These are phyloP conservation scores for Python bivittatus DNA, from an alignment of 2,113 vertebrate species.

Conservation along the genomic window DNA sequence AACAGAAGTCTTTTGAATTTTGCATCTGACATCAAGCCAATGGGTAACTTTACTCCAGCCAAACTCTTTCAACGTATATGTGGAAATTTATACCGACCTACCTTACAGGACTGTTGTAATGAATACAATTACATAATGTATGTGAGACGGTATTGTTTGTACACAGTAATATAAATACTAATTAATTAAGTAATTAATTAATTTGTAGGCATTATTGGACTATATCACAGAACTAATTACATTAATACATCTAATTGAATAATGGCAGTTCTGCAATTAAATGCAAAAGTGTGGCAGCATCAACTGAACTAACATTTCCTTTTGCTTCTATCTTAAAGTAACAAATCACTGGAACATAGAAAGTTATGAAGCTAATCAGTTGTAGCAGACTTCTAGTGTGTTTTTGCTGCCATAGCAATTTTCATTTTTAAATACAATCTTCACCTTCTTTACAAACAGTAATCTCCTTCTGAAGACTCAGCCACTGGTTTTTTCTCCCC, in stretches of 20 bases:
- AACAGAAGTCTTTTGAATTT: not conserved
- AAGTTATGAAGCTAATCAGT: slow-evolving; percentile 59
- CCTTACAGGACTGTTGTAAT: not conserved
- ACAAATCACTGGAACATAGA: slow-evolving; percentile 55
- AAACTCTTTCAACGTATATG: not conserved
- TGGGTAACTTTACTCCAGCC: not conserved
- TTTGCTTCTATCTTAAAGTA: slow-evolving; percentile 49
- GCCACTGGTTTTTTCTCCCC: not conserved
- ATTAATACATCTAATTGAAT: not conserved
- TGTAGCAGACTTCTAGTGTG: slow-evolving; percentile 60
- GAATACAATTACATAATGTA: not conserved
- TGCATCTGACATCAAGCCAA: not conserved
- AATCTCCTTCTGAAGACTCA: not conserved
- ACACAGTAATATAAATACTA: not conserved
- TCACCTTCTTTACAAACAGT: slow-evolving; percentile 45
- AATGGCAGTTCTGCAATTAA: not conserved
- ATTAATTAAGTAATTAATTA: not conserved
- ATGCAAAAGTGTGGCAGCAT: slow-evolving; percentile 17
- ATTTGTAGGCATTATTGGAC: not conserved
- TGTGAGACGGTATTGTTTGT: not conserved
- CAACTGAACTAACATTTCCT: slow-evolving; percentile 54
- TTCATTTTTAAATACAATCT: slow-evolving; percentile 63
- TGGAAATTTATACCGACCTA: not conserved
- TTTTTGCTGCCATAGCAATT: slow-evolving; percentile 66
- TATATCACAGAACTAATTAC: not conserved